phyloP scores from a whole-genome alignment of 2,113 vertebrate species.

The Rostratula benghalensis region DNA sequence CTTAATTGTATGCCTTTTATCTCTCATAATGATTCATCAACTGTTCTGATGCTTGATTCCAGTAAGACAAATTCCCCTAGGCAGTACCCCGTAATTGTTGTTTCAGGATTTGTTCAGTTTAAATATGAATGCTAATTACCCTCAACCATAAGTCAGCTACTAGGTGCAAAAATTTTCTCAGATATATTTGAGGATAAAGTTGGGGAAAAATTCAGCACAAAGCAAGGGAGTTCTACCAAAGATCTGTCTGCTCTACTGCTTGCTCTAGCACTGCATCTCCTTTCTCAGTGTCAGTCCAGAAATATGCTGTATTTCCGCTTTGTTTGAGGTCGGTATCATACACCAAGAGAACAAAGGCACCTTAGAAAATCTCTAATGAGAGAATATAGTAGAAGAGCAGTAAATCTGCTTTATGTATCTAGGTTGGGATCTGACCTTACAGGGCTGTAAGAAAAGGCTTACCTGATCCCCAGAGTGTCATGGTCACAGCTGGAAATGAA shows the following conservation, averaged over 20 bases:
- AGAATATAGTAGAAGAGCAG: neutral
- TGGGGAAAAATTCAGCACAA: neutral
- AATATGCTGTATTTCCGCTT: neutral
- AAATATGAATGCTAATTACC: neutral
- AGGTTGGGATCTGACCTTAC: conserved; percentile 23
- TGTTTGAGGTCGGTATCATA: neutral
- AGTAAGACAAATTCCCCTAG: neutral
- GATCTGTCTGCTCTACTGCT: neutral
- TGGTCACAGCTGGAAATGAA: conserved; percentile 64
- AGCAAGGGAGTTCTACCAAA: neutral
- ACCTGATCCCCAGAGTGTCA: conserved; percentile 36
- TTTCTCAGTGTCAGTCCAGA: neutral
- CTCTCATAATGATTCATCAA: neutral
- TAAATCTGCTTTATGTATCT: conserved; percentile 36
- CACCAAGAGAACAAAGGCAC: conserved; percentile 6
- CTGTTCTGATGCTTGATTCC: neutral
- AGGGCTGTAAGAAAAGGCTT: conserved; percentile 10
- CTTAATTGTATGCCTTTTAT: neutral
- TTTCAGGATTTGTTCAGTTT: neutral
- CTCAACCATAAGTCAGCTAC: neutral
- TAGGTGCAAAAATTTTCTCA: neutral
- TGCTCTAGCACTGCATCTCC: neutral
- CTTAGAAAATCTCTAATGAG: conserved; percentile 22
- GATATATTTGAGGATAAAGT: neutral
- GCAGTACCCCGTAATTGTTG: neutral